Conservation (phyloP, 2,888 invertebrate genomes). For the Conops quadrifasciatus region DNA sequence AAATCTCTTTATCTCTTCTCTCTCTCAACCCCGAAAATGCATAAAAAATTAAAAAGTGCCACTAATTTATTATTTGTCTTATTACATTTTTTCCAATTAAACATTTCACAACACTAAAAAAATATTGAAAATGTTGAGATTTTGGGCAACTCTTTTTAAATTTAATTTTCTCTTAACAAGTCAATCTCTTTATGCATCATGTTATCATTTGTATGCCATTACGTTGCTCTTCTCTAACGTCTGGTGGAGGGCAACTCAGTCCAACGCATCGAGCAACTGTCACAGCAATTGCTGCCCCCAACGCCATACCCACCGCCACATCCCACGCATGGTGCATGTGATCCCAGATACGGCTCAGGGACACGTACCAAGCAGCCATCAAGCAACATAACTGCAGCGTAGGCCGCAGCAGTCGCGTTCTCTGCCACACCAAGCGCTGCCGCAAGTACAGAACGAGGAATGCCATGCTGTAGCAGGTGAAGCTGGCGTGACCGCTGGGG, state of each 20-base stretch:
- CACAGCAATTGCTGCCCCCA: slow-evolving; percentile 74
- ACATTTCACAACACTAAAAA: too few relatives aligned
- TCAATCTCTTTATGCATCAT: too few relatives aligned
- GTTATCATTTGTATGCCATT: too few relatives aligned
- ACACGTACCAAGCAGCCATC: slow-evolving; percentile 81
- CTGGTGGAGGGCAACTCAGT: neutral
- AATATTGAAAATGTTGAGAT: too few relatives aligned
- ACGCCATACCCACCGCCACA: slow-evolving; percentile 80
- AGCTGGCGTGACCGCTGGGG: slow-evolving; percentile 52
- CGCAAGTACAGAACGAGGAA: slow-evolving; percentile 48
- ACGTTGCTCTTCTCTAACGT: neutral
- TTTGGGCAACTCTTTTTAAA: too few relatives aligned
- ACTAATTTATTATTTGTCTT: too few relatives aligned
- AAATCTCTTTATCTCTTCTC: too few relatives aligned
- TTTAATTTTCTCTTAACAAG: too few relatives aligned
- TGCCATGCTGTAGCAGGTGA: slow-evolving; percentile 50
- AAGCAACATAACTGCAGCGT: slow-evolving; percentile 77
- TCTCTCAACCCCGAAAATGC: too few relatives aligned
- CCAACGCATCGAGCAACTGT: slow-evolving; percentile 57
- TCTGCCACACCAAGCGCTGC: slow-evolving; percentile 29
- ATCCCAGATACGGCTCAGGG: slow-evolving; percentile 89
- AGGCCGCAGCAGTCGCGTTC: slow-evolving; percentile 31
- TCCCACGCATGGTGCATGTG: slow-evolving; percentile 99
- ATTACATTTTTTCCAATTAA: too few relatives aligned
- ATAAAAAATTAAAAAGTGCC: too few relatives aligned